Conservation (phyloP, 1,140 invertebrate genomes). For the Sarcophaga bullata region DNA sequence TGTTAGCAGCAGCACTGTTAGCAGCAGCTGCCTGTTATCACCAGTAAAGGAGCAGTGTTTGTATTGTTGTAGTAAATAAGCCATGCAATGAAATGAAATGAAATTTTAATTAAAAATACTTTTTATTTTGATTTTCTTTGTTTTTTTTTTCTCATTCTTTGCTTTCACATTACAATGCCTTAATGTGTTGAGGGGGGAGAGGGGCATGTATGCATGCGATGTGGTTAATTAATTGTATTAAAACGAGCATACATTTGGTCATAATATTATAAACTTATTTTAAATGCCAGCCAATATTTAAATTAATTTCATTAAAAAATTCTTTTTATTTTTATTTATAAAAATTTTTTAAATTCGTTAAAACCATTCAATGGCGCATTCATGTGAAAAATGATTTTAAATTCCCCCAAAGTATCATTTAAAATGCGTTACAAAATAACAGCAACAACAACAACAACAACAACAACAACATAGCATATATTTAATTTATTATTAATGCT, state of each 20-base stretch:
- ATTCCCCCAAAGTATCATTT: too few relatives aligned
- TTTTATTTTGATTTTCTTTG: background rate
- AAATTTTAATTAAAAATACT: slow-evolving; percentile 12
- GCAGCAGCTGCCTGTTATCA: too few relatives aligned
- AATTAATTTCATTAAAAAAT: too few relatives aligned
- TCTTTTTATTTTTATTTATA: too few relatives aligned
- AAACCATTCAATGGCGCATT: background rate
- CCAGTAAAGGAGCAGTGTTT: too few relatives aligned
- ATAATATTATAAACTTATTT: background rate
- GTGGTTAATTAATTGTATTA: background rate
- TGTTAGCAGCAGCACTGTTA: too few relatives aligned
- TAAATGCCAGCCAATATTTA: background rate
- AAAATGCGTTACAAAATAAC: background rate
- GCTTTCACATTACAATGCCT: too few relatives aligned
- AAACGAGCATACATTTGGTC: background rate
- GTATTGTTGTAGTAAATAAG: background rate
- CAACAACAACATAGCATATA: background rate
- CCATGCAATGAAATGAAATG: background rate
- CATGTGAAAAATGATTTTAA: background rate
- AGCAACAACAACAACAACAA: background rate
- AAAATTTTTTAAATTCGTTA: background rate
- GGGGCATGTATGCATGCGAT: background rate
- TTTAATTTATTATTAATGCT: background rate
- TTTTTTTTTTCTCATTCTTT: background rate
- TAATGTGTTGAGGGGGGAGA: too few relatives aligned